Evolutionary conservation across 2,888 invertebrate species (phyloP).

Genomic region (Drosophila histrio): DNA sequence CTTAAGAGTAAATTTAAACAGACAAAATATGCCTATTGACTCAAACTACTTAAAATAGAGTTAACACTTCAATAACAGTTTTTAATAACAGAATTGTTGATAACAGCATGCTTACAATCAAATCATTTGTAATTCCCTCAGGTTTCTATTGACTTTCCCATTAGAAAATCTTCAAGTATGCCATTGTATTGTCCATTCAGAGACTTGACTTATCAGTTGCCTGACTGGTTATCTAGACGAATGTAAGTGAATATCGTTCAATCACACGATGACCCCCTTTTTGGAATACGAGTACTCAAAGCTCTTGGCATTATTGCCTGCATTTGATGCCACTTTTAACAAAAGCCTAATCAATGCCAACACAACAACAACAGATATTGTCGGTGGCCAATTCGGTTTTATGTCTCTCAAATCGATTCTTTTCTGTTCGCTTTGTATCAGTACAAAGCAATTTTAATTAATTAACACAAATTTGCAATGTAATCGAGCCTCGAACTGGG

Average conservation of each 20-base stretch:
- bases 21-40: too few species aligned
- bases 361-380: conserved; percentile 15
- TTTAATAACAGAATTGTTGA: neutral
- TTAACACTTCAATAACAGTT: neutral
- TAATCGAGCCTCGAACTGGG: conserved; percentile 57
- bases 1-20: neutral
- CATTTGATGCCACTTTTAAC: conserved; percentile 28
- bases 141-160: conserved; percentile 1
- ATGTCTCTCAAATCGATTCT: conserved; percentile 25
- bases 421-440: conserved; percentile 24
- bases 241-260: conserved; percentile 28
- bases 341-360: conserved; percentile 2
- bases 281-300: neutral
- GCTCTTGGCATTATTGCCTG: conserved; percentile 19
- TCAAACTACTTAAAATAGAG: neutral
- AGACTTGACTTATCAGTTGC: conserved; percentile 3
- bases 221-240: neutral
- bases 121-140: neutral
- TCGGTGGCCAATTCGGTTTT: conserved; percentile 9
- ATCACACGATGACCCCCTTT: conserved; percentile 17
- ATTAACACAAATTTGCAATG: conserved; percentile 79
- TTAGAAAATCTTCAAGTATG: neutral
- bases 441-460: conserved; percentile 66
- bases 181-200: neutral
- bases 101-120: neutral